Conservation (phyloP, 2,797 vertebrate species). For the Periophthalmus magnuspinnatus region DNA sequence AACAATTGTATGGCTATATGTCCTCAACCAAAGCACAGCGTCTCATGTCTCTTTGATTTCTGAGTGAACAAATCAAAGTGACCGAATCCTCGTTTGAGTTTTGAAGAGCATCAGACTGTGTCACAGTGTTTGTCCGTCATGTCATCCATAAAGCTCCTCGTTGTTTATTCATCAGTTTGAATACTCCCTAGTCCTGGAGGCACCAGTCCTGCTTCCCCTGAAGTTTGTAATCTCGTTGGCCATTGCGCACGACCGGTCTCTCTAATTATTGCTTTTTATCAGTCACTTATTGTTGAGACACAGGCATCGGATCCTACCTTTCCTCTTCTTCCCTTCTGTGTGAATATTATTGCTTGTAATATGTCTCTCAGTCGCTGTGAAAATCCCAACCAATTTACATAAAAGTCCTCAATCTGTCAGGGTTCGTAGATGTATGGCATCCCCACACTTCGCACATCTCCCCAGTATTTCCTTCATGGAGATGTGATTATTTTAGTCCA, state of each 20-base stretch:
- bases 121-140: conserved; percentile 73
- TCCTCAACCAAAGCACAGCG: conserved; percentile 54
- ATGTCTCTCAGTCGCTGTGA: conserved; percentile 52
- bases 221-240: conserved; percentile 76
- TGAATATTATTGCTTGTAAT: conserved; percentile 70
- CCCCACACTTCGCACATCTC: conserved; percentile 47
- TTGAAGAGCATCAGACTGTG: conserved; percentile 62
- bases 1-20: conserved; percentile 68
- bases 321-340: conserved; percentile 20
- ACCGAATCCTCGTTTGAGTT: conserved; percentile 64
- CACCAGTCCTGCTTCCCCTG: conserved; percentile 66
- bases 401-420: conserved; percentile 59
- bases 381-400: conserved; percentile 63
- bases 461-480: conserved; percentile 62
- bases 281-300: conserved; percentile 71
- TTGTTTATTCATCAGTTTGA: conserved; percentile 38
- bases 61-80: conserved; percentile 65
- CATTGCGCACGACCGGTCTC: conserved; percentile 69
- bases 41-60: conserved; percentile 65
- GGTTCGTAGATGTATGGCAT: conserved; percentile 51
- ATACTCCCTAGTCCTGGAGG: conserved; percentile 56
- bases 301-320: conserved; percentile 38
- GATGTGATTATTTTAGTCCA: conserved; percentile 38
- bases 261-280: conserved; percentile 76
- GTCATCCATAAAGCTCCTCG: conserved; percentile 50